phyloP scores from a whole-genome alignment of 2,888 invertebrate genomes.

The Omphaloscelis lunosa region DNA sequence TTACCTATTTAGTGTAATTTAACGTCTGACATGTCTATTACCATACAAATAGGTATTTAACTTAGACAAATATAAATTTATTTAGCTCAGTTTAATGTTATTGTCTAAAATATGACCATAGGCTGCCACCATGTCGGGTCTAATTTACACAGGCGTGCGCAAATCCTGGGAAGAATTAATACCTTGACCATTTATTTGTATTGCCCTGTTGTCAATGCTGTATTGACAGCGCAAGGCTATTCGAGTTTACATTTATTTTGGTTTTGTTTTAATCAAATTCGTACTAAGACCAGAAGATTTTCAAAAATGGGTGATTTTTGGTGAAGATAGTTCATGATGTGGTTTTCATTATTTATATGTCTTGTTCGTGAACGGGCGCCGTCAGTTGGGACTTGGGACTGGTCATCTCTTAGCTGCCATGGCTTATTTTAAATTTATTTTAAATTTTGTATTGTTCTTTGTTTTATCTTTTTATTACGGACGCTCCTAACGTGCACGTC shows the following conservation, averaged over 20 bases:
- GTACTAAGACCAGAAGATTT: too few relatives aligned
- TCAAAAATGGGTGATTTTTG: too few relatives aligned
- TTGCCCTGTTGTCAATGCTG: conserved; percentile 14
- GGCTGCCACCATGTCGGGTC: conserved; percentile 36
- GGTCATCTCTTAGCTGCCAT: too few relatives aligned
- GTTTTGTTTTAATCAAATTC: too few relatives aligned
- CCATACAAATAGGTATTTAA: conserved; percentile 63
- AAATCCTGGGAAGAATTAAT: conserved; percentile 49
- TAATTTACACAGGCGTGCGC: conserved; percentile 42
- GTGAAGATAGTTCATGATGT: too few relatives aligned
- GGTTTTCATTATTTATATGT: too few relatives aligned
- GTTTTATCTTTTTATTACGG: too few relatives aligned
- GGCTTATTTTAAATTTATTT: too few relatives aligned
- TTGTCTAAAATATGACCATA: conserved; percentile 56
- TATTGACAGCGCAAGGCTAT: conserved; percentile 26
- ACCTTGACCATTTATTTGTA: conserved; percentile 49
- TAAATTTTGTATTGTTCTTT: too few relatives aligned
- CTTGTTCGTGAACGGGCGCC: too few relatives aligned
- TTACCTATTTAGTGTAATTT: conserved; percentile 48
- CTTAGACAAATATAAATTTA: conserved; percentile 64
- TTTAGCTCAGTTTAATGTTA: conserved; percentile 56
- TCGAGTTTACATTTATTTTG: conserved; percentile 3
- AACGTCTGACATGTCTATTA: conserved; percentile 51
- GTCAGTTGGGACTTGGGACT: too few relatives aligned
- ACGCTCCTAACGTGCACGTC: too few relatives aligned